Percentiles rank a stretch among this genome's conserved stretches.
Conservation (phyloP, 2,888 invertebrate species). For the Macroteleia sp. region DNA sequence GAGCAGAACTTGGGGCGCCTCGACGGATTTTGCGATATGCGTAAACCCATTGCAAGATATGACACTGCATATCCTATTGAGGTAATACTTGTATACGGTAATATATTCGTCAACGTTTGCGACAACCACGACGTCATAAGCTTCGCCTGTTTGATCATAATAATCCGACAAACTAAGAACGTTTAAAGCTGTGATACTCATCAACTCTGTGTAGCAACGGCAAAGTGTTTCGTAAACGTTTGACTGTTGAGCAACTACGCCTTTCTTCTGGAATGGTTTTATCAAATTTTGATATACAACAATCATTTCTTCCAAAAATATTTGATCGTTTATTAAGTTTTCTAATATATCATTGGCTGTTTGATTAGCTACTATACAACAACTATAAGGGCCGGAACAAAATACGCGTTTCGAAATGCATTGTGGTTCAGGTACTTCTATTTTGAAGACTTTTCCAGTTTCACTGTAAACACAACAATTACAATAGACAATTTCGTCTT, state of each 20-base stretch:
- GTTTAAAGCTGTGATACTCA: slow-evolving; percentile 88
- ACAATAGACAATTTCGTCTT: no score
- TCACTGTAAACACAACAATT: slow-evolving; percentile 29
- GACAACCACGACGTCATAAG: slow-evolving; percentile 88
- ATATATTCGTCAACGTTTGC: slow-evolving; percentile 89
- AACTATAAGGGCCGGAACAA: slow-evolving; percentile 78
- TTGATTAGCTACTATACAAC: slow-evolving; percentile 77
- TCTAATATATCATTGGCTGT: slow-evolving; percentile 73
- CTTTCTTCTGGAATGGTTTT: slow-evolving; percentile 88
- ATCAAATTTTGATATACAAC: slow-evolving; percentile 87
- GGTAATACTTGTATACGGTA: slow-evolving; percentile 89
- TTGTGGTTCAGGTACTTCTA: slow-evolving; percentile 67
- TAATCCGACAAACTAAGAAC: slow-evolving; percentile 89
- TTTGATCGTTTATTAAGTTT: slow-evolving; percentile 87
- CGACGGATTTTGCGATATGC: slow-evolving; percentile 87
- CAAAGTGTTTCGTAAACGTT: slow-evolving; percentile 88
- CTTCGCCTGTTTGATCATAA: slow-evolving; percentile 87
- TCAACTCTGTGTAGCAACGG: slow-evolving; percentile 88
- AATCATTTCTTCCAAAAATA: slow-evolving; percentile 89
- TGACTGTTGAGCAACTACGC: slow-evolving; percentile 85
- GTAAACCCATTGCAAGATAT: slow-evolving; percentile 89
- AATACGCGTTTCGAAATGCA: slow-evolving; percentile 69
- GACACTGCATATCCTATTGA: slow-evolving; percentile 89
- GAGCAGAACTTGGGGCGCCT: slow-evolving; percentile 86
- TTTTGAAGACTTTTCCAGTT: slow-evolving; percentile 58